phyloP scores from a whole-genome alignment of 2,888 invertebrate species.

The Tuberolachnus salignus region DNA sequence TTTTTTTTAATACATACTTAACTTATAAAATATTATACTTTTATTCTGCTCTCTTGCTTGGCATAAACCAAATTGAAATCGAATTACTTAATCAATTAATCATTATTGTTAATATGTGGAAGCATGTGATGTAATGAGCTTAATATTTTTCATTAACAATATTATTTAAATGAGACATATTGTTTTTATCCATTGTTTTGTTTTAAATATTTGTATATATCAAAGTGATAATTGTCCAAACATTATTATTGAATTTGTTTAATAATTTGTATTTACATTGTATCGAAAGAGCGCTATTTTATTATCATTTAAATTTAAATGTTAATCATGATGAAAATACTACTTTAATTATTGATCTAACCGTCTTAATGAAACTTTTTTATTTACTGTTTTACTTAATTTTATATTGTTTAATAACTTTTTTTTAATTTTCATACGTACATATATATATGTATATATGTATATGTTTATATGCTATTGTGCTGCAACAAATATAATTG shows the following conservation, averaged over 20 bases:
- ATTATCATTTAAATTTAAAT: conserved; percentile 4
- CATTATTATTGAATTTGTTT: conserved; percentile 5
- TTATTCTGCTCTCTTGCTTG: neutral
- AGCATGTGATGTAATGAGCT: conserved; percentile 27
- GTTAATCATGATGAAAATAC: neutral
- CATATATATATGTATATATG: neutral
- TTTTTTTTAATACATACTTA: neutral
- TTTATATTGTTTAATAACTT: neutral
- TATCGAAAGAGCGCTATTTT: neutral
- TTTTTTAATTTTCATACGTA: neutral
- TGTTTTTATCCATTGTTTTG: no score
- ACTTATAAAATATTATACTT: neutral
- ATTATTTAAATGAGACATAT: neutral
- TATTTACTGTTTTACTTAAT: neutral
- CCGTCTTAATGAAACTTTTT: neutral
- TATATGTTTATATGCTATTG: neutral
- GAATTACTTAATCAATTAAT: neutral
- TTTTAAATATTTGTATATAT: neutral
- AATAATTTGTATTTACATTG: neutral
- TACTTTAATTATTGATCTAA: conserved; percentile 6
- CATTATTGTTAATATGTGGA: conserved; percentile 1
- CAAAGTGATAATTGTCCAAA: neutral
- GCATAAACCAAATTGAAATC: neutral
- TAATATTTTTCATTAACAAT: neutral
- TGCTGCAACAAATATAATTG: neutral